phyloP scores from a whole-genome alignment of 2,797 vertebrate genomes.

The Thamnophis elegans region DNA sequence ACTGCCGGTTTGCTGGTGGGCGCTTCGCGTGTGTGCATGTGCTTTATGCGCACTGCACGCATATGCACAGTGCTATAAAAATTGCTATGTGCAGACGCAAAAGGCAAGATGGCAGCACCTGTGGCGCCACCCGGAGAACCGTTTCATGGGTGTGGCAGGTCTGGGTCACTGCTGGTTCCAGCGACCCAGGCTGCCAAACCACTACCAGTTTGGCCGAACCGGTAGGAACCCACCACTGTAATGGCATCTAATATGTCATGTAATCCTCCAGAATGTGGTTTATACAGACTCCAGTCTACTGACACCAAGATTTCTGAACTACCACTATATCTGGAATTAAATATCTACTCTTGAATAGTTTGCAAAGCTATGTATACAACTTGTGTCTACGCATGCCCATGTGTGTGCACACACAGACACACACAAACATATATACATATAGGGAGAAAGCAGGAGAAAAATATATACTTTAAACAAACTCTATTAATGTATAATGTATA shows the following conservation, averaged over 20 bases:
- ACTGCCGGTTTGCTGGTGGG: too few species aligned
- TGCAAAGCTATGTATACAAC: neutral
- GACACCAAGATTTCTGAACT: neutral
- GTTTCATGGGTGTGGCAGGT: too few species aligned
- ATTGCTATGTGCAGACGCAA: too few species aligned
- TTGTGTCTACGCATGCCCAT: neutral
- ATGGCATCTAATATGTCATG: neutral
- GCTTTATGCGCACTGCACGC: too few species aligned
- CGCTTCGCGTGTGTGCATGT: too few species aligned
- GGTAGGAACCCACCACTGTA: too few species aligned
- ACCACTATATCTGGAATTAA: neutral
- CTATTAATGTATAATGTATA: neutral
- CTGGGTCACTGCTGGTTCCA: too few species aligned
- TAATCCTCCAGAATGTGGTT: neutral
- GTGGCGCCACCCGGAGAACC: too few species aligned
- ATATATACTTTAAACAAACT: neutral
- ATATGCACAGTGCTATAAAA: too few species aligned
- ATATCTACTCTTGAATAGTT: neutral
- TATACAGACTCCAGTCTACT: neutral
- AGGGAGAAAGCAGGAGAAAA: neutral
- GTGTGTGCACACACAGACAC: accelerated
- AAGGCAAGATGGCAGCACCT: too few species aligned
- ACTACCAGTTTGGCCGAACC: too few species aligned
- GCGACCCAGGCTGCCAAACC: too few species aligned
- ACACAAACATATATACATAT: neutral